Percentiles rank a stretch among this genome's conserved stretches.
Conservation (phyloP, 2,113 vertebrate genomes). For the Typhlomys cinereus region DNA sequence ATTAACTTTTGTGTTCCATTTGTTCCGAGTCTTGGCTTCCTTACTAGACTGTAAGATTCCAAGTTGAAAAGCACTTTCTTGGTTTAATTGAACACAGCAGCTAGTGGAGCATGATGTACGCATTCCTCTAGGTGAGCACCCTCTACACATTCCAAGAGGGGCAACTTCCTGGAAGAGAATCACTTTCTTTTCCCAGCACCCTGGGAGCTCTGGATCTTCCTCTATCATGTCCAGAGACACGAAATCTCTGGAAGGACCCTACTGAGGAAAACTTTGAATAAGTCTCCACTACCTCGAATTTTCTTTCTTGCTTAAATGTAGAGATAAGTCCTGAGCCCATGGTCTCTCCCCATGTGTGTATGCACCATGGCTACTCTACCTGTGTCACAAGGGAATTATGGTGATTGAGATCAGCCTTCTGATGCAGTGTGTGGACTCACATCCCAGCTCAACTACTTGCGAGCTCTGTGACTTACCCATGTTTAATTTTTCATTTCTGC, state of each 20-base stretch:
- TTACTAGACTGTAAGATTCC: constrained; percentile 15
- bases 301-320: neutral
- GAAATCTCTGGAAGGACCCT: neutral
- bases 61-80: constrained; percentile 46
- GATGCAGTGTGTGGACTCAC: neutral
- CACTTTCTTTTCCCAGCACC: neutral
- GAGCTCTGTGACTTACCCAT: neutral
- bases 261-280: neutral
- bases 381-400: neutral
- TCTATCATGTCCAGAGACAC: neutral
- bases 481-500: neutral
- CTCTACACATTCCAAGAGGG: neutral
- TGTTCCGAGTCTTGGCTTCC: constrained; percentile 44
- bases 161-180: neutral
- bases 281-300: neutral
- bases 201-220: neutral
- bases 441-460: neutral
- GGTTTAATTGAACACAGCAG: constrained; percentile 1
- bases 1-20: constrained; percentile 51
- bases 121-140: neutral
- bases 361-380: neutral
- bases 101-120: constrained; percentile 43
- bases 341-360: neutral
- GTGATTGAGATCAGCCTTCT: neutral
- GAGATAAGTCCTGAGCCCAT: neutral